phyloP scores from a whole-genome alignment of 2,113 vertebrate species.

The Ceratotherium simum region DNA sequence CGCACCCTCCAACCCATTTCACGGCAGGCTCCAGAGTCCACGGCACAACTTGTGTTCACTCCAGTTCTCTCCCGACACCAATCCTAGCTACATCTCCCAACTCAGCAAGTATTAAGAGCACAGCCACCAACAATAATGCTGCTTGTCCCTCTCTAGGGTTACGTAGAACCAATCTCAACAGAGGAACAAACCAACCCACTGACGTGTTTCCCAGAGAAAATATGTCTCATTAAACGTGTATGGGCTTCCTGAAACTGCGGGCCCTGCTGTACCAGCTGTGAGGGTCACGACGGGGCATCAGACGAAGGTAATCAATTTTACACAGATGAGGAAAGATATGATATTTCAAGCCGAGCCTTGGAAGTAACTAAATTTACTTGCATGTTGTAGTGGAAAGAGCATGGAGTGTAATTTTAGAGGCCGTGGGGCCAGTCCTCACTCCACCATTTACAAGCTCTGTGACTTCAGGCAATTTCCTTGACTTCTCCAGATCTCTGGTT shows the following conservation, averaged over 20 bases:
- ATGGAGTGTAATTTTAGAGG: conserved; percentile 77
- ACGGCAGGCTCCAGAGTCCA: neutral
- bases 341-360: conserved; percentile 77
- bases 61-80: neutral
- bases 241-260: conserved; percentile 39
- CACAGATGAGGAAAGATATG: conserved; percentile 80
- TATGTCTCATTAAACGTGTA: conserved; percentile 69
- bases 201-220: conserved; percentile 71
- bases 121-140: neutral
- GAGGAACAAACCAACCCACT: neutral
- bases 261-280: conserved; percentile 74
- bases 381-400: conserved; percentile 77
- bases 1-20: neutral
- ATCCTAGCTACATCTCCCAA: neutral
- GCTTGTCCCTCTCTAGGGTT: neutral
- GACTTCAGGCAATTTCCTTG: conserved; percentile 2
- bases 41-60: neutral
- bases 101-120: neutral
- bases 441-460: conserved; percentile 20
- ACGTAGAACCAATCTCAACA: neutral
- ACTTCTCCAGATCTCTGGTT: conserved; percentile 27
- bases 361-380: conserved; percentile 81
- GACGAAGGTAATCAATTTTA: conserved; percentile 79
- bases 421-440: conserved; percentile 60
- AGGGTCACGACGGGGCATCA: conserved; percentile 74